phyloP scores from a whole-genome alignment of 2,113 vertebrate species.

The Propithecus coquereli region DNA sequence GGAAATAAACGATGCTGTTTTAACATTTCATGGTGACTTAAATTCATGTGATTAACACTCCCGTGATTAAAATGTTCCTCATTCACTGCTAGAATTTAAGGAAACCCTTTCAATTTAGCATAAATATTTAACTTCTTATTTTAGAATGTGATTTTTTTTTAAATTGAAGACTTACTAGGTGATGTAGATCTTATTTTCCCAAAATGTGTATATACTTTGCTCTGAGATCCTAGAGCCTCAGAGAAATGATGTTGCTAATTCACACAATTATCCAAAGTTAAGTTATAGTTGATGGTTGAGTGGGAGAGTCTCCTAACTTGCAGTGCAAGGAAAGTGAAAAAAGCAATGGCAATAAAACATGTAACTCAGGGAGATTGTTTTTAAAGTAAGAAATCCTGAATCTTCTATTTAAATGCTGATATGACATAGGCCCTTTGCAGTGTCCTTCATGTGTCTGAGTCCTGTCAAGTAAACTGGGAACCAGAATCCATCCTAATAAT shows the following conservation, averaged over 20 bases:
- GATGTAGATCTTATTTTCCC: not conserved
- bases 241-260: not conserved
- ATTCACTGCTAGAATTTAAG: not conserved
- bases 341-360: not conserved
- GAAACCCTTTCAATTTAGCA: not conserved
- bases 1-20: not conserved
- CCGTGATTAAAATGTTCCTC: rapidly evolving
- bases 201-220: not conserved
- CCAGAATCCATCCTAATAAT: not conserved
- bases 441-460: not conserved
- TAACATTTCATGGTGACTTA: not conserved
- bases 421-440: not conserved
- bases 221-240: not conserved
- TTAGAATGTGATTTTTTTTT: not conserved
- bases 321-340: not conserved
- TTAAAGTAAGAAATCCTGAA: not conserved
- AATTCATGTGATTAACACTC: not conserved
- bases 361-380: not conserved
- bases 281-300: not conserved
- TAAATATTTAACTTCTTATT: conserved; percentile 29
- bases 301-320: not conserved
- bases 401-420: not conserved
- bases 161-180: not conserved
- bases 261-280: not conserved
- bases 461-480: not conserved